Conservation (phyloP, 2,113 vertebrate genomes). For the Eonycteris spelaea region DNA sequence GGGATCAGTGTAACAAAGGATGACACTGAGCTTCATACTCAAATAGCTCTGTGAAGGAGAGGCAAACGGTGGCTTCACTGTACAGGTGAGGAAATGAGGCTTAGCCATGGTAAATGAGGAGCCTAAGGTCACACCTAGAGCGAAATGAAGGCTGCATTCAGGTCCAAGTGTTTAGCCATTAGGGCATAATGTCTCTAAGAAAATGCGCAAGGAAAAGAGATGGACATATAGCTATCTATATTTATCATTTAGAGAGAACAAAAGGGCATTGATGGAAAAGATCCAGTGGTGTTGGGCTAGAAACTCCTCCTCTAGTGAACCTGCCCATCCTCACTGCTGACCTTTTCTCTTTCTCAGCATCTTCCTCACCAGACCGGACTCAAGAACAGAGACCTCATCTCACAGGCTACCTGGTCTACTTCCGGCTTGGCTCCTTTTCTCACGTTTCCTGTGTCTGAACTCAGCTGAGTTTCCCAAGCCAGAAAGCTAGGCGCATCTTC, state of each 20-base stretch:
- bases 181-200: background rate
- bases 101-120: fast-evolving
- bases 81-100: fast-evolving
- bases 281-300: background rate
- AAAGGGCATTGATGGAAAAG: fast-evolving
- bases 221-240: fast-evolving
- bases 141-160: background rate
- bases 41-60: background rate
- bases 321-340: fast-evolving
- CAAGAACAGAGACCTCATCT: background rate
- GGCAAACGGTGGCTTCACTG: fast-evolving
- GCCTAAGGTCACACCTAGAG: fast-evolving
- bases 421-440: background rate
- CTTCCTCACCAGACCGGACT: background rate
- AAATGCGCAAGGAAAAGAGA: background rate
- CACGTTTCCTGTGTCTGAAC: background rate
- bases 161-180: no score
- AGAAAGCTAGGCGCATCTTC: no score
- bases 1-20: background rate
- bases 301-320: fast-evolving
- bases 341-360: fast-evolving
- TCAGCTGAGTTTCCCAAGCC: background rate
- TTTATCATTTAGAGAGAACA: fast-evolving
- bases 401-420: fast-evolving
- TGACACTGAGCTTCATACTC: fast-evolving